Evolutionary conservation across 2,888 invertebrate species (phyloP).

Genomic region (Incurvaria masculella): DNA sequence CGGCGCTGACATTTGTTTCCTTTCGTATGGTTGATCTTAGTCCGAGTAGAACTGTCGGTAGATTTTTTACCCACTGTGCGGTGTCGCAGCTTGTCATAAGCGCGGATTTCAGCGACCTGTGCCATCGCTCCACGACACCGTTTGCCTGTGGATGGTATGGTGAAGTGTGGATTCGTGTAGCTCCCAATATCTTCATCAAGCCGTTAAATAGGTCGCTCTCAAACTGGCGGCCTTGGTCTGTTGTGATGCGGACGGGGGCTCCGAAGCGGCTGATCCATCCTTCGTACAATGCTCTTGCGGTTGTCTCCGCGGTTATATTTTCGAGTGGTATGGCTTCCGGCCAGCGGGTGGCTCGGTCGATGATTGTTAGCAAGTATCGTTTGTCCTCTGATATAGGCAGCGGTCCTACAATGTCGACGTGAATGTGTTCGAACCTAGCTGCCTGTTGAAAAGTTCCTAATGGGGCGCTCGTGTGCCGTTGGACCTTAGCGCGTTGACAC

Average conservation of each 20-base stretch:
- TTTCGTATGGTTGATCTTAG: not conserved
- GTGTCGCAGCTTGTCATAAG: conserved; percentile 2
- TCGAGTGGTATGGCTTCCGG: conserved; percentile 24
- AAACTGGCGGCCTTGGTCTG: conserved; percentile 30
- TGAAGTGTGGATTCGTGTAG: conserved; percentile 7
- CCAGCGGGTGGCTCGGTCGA: conserved; percentile 26
- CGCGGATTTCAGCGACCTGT: conserved; percentile 12
- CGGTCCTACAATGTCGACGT: conserved; percentile 26
- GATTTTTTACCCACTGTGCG: conserved; percentile 18
- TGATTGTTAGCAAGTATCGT: conserved; percentile 25
- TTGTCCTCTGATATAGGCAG: conserved; percentile 22
- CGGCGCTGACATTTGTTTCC: no score
- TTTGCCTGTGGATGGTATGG: conserved; percentile 16
- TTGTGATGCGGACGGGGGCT: conserved; percentile 22
- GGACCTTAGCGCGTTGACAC: conserved; percentile 11
- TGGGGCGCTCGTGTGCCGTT: conserved; percentile 10
- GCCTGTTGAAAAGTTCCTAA: conserved; percentile 4
- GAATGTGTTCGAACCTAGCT: conserved; percentile 9
- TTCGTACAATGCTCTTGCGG: conserved; percentile 23
- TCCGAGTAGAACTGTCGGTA: conserved; percentile 21
- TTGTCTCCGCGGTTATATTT: conserved; percentile 29
- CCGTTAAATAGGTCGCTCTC: conserved; percentile 22
- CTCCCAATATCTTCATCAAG: not conserved
- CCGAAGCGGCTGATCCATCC: conserved; percentile 31
- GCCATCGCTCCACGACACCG: conserved; percentile 14